Base-by-base conservation (phyloP, 2,888 invertebrate genomes). In the Habroteleia sp. region DNA sequence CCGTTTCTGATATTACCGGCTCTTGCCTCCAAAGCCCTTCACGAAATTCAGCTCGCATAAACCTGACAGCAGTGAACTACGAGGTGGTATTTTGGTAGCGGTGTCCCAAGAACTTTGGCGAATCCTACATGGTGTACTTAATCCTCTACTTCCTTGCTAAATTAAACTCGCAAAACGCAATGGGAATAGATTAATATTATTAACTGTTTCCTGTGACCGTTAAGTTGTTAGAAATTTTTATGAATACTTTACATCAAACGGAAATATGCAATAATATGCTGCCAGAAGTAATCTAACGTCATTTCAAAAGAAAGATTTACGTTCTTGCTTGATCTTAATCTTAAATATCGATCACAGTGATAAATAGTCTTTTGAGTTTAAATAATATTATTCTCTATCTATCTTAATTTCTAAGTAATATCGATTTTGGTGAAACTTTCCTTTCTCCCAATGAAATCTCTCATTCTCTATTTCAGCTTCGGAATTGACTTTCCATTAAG, bases 1-100 rank as follows among this genome's bases (percentile, higher is more conserved):
- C 79, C 79, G 78, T 82, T 85, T 81, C 82, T 77, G 81, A 82
- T 84, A 84, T 83, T 84, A 81, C 81, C 75, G 58, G 46, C 73
- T 52, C 52, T 78, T 56, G 77, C 73, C 46, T 52, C 68, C 73
- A 73, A 69, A 77, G 74, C 78, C 60, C 77, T 69, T 74, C 63
- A 73, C 52, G 78, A 82, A 83, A 81, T 82, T 81, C 79, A 78
- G 56, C 74, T 52, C 74, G 56, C 76, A 74, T 76, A 78, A 81
- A 76, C 74, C 76, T 77, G 79, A 77, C 77, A 78, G 74, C 68
- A 58, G 71, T 75, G 71, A 77, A 69, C 69, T 76, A 78, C 75
- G 68, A 77, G 76, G 65, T 58, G 75, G 74, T 79, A 77, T 77
- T 76, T 76, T 78, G 74, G 54, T 71, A 75, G 69, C 56, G 48